Evolutionary conservation across 2,888 invertebrate species (phyloP), one percentile per base, ranked within the genome.

Genomic region (Smittia aterrima): DNA sequence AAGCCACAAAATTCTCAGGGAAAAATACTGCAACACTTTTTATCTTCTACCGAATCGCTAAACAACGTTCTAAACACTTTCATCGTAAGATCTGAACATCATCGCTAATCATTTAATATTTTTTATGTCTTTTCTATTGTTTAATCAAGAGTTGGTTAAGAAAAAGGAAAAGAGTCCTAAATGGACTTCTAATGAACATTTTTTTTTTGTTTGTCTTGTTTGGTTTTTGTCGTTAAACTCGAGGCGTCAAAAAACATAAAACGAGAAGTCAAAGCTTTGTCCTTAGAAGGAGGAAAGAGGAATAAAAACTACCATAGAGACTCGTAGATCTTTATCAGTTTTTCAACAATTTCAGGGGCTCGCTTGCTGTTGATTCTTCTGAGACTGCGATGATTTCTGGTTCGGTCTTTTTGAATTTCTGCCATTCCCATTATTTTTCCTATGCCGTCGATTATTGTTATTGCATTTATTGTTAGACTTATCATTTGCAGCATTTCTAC

Each of bases 391-490:
- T 58, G 58, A 58, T 58, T 58, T 58, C 22, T 58, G 58, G n/a
- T 18, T 58, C 22, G 18, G 58, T n/a, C n/a, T 58, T 58, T n/a
- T 18, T 58, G 22, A 22, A 13, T 22, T 7, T 18, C 58, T 18
- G 4, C 58, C 22, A 22, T 58, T 58, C 58, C 18, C 58, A 66
- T 66, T 22, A 20, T 32, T 32, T n/a, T 18, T 66, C 20, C 20
- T 32, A 40, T 40, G 66, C 40, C 40, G 24, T 66, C 66, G 66
- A 66, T 32, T 66, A 66, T 38, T 66, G n/a, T 70, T 72, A 62
- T 72, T 72, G 72, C 62, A 62, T 38, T 72, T 72, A 58, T 38
- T 58, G 62, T 32, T 72, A 16, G 54, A 20, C 40, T 72, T 72
- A 16, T 72, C 62, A 62, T 53, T 70, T 24, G 54, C 70, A 58